These are phyloP conservation scores for Ecliptopera silaceata DNA, from an alignment of 2,888 invertebrate genomes.

Conservation along the genomic window DNA sequence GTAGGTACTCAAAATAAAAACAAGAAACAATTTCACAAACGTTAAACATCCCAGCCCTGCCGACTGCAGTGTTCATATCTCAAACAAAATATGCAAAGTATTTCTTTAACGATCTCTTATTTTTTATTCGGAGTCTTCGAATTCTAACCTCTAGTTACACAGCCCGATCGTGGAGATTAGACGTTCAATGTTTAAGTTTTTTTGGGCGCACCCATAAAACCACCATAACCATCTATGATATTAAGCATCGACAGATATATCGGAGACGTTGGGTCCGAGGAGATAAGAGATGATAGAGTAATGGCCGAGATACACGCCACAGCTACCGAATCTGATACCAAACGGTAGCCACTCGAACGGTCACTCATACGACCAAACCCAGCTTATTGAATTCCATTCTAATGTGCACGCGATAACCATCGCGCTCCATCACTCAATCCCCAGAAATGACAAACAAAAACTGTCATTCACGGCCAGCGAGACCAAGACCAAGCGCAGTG, in stretches of 20 bases:
- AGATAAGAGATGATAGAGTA: constrained; percentile 76
- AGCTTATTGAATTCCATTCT: constrained; percentile 71
- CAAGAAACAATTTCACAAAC: constrained; percentile 17
- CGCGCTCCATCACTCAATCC: constrained; percentile 39
- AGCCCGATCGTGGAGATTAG: constrained; percentile 64
- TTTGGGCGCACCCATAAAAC: constrained; percentile 63
- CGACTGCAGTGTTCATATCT: constrained; percentile 48
- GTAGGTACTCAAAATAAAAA: not conserved
- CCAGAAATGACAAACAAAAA: constrained; percentile 14
- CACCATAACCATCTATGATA: constrained; percentile 67
- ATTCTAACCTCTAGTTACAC: constrained; percentile 69
- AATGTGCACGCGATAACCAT: constrained; percentile 62
- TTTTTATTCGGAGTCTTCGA: constrained; percentile 61
- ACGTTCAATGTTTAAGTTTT: constrained; percentile 54
- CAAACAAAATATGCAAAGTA: constrained; percentile 59
- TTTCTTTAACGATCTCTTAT: constrained; percentile 61
- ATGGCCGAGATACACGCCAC: constrained; percentile 61
- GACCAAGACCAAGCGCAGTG: constrained; percentile 19
- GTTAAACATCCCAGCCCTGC: constrained; percentile 26
- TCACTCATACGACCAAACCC: constrained; percentile 57
- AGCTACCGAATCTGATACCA: constrained; percentile 75
- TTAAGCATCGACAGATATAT: constrained; percentile 72
- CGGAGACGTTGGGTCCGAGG: constrained; percentile 52
- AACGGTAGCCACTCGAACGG: constrained; percentile 63
- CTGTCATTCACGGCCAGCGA: constrained; percentile 30